These are phyloP conservation scores for Seira sanloemensis DNA, from an alignment of 2,888 invertebrate genomes.

Conservation along the genomic window DNA sequence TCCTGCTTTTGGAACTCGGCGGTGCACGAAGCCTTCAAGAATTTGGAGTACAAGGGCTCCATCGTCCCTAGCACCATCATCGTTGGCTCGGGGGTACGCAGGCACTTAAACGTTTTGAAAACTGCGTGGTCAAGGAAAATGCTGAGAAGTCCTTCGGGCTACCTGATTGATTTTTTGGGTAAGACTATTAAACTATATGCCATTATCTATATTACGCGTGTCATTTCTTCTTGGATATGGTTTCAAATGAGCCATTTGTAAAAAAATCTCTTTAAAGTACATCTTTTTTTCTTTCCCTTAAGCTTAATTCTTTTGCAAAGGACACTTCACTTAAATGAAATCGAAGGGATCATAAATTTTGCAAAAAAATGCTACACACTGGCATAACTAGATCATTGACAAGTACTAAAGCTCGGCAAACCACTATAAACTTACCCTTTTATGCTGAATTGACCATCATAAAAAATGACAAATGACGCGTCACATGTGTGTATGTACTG, in stretches of 20 bases:
- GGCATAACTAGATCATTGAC: conserved; percentile 43
- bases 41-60: conserved; percentile 90
- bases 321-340: neutral
- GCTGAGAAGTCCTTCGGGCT: conserved; percentile 93
- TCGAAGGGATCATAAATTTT: neutral
- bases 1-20: conserved; percentile 96
- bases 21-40: conserved; percentile 83
- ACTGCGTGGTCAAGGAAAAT: conserved; percentile 95
- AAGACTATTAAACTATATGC: conserved; percentile 76
- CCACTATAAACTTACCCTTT: neutral
- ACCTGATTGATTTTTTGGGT: conserved; percentile 94
- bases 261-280: neutral
- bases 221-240: neutral
- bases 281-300: neutral
- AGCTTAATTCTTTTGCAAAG: neutral
- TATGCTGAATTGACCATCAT: conserved; percentile 28
- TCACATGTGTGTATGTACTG: neutral
- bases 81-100: conserved; percentile 89
- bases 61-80: conserved; percentile 92
- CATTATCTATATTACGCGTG: neutral
- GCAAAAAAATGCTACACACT: too few relatives aligned
- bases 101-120: conserved; percentile 88
- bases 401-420: conserved; percentile 11
- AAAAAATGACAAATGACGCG: conserved; percentile 51
- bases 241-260: neutral